Evolutionary conservation across 2,113 vertebrate species (phyloP).

Genomic region (Trematocara macrostoma): DNA sequence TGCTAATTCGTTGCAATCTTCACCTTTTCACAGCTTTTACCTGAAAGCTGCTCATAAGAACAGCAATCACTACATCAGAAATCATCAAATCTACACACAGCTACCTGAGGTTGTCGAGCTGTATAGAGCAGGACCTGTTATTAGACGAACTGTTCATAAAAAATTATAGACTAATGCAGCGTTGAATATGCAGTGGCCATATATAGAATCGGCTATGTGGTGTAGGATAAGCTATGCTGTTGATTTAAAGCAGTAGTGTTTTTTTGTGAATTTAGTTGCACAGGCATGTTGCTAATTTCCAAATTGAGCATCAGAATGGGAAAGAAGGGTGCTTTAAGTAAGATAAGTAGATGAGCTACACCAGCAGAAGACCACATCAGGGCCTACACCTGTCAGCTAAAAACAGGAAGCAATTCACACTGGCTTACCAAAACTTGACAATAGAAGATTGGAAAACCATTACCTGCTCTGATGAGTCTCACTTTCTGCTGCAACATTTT

Average conservation of each 20-base stretch:
- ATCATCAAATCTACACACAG: background rate
- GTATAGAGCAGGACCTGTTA: rapidly evolving
- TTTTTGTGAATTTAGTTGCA: rapidly evolving
- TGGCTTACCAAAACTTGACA: background rate
- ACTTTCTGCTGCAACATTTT: background rate
- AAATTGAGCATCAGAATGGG: background rate
- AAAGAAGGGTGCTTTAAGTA: background rate
- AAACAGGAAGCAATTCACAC: background rate
- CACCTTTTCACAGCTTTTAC: background rate
- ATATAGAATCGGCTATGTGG: background rate
- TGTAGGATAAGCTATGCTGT: background rate
- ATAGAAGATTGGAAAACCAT: background rate
- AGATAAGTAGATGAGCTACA: background rate
- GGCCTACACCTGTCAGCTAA: background rate
- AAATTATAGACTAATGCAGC: background rate
- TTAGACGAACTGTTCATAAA: background rate
- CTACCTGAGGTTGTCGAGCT: background rate
- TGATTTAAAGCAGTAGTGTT: background rate
- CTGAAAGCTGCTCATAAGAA: background rate
- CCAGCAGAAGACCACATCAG: background rate
- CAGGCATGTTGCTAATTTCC: background rate
- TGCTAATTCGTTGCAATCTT: background rate
- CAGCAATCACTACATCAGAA: background rate
- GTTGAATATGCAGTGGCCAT: background rate
- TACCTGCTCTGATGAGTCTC: background rate